Conservation (phyloP, 2,888 invertebrate genomes). For the Eurytoma adleriae region DNA sequence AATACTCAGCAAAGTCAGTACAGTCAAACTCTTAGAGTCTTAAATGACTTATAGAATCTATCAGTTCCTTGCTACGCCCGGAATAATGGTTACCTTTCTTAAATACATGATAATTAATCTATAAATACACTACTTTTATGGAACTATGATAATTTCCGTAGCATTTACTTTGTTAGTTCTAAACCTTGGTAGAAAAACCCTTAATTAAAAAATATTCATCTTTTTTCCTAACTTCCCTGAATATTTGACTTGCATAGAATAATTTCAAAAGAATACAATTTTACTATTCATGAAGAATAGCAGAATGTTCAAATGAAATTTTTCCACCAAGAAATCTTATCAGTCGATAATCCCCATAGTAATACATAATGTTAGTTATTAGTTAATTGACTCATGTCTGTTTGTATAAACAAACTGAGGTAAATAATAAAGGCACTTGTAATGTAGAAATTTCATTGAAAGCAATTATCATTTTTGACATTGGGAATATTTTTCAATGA, state of each 20-base stretch:
- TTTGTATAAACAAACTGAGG: slow-evolving; percentile 33
- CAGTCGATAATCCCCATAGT: slow-evolving; percentile 32
- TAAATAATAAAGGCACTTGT: slow-evolving; percentile 29
- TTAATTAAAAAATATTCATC: slow-evolving; percentile 8
- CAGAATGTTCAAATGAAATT: slow-evolving; percentile 25
- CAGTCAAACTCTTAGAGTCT: slow-evolving; percentile 51
- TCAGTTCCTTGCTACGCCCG: slow-evolving; percentile 64
- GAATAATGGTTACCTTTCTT: slow-evolving; percentile 58
- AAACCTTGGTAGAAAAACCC: slow-evolving; percentile 34
- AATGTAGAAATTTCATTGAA: slow-evolving; percentile 49
- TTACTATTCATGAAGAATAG: neutral
- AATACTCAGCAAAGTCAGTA: slow-evolving; percentile 48
- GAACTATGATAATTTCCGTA: slow-evolving; percentile 40
- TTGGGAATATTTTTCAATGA: no score
- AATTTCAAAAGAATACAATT: slow-evolving; percentile 24
- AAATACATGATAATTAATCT: slow-evolving; percentile 54
- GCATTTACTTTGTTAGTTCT: slow-evolving; percentile 45
- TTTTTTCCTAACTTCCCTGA: slow-evolving; percentile 15
- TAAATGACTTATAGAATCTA: slow-evolving; percentile 61
- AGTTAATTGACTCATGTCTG: slow-evolving; percentile 42
- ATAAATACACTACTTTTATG: slow-evolving; percentile 52
- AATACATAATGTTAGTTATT: slow-evolving; percentile 47
- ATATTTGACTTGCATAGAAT: slow-evolving; percentile 9
- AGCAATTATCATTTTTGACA: slow-evolving; percentile 20
- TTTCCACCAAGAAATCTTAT: slow-evolving; percentile 42